Evolutionary conservation across 2,797 vertebrate species (phyloP).

Genomic region (Chrysolophus pictus): DNA sequence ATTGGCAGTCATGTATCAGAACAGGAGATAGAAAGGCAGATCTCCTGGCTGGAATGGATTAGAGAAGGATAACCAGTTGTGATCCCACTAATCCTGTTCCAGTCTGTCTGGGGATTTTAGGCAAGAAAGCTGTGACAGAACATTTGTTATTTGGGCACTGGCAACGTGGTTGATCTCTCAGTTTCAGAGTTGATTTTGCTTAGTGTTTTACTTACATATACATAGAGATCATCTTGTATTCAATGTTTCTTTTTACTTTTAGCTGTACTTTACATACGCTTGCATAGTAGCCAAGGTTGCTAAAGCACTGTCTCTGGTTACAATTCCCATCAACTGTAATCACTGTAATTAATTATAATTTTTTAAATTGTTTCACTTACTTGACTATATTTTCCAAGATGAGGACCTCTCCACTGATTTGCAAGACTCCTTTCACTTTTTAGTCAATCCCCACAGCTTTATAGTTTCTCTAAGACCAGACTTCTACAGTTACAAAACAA

Average conservation of each 20-base stretch:
- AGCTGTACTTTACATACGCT: neutral
- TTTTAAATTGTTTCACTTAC: neutral
- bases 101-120: constrained; percentile 36
- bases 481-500: neutral
- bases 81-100: constrained; percentile 65
- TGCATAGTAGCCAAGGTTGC: neutral
- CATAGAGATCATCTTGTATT: neutral
- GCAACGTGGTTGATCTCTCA: neutral
- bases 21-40: constrained; percentile 33
- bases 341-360: neutral
- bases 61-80: constrained; percentile 56
- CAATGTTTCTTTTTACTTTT: neutral
- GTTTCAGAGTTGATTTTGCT: neutral
- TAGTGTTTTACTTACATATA: neutral
- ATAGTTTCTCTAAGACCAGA: neutral
- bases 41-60: constrained; percentile 57
- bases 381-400: neutral
- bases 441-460: neutral
- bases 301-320: neutral
- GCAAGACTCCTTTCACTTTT: neutral
- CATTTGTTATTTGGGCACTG: neutral
- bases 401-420: neutral
- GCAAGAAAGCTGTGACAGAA: neutral
- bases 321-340: neutral
- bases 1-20: neutral